phyloP scores from a whole-genome alignment of 1,140 invertebrate species.

The Conopomorpha cramerella region DNA sequence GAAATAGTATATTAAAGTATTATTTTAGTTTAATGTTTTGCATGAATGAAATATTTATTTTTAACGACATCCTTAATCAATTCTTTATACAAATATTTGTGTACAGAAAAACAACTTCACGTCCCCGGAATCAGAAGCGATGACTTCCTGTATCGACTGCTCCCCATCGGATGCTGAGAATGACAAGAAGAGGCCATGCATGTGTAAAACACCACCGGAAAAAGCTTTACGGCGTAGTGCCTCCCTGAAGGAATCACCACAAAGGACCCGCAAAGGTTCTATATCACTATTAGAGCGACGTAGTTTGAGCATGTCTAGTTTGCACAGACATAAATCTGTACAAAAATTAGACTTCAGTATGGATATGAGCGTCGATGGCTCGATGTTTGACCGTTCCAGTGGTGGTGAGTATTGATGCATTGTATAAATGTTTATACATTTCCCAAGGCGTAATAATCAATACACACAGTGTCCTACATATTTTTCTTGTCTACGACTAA shows the following conservation, averaged over 20 bases:
- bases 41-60: no score
- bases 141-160: conserved; percentile 37
- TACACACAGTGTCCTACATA: no score
- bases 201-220: conserved; percentile 29
- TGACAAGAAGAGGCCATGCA: conserved; percentile 21
- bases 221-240: conserved; percentile 31
- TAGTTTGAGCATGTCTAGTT: conserved; percentile 40
- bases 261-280: conserved; percentile 19
- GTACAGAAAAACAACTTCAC: conserved; percentile 49
- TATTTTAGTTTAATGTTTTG: conserved; percentile 3
- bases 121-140: conserved; percentile 38
- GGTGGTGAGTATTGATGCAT: no score
- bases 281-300: conserved; percentile 27
- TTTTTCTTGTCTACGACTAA: no score
- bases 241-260: conserved; percentile 36
- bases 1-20: no score
- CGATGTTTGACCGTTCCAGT: conserved; percentile 27
- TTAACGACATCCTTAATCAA: no score
- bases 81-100: no score
- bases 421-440: no score
- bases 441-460: no score
- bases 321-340: conserved; percentile 39
- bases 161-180: conserved; percentile 15
- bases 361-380: conserved; percentile 53
- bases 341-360: conserved; percentile 52